These are phyloP conservation scores for Lampropteryx suffumata DNA, from an alignment of 2,888 invertebrate species.

Conservation along the genomic window DNA sequence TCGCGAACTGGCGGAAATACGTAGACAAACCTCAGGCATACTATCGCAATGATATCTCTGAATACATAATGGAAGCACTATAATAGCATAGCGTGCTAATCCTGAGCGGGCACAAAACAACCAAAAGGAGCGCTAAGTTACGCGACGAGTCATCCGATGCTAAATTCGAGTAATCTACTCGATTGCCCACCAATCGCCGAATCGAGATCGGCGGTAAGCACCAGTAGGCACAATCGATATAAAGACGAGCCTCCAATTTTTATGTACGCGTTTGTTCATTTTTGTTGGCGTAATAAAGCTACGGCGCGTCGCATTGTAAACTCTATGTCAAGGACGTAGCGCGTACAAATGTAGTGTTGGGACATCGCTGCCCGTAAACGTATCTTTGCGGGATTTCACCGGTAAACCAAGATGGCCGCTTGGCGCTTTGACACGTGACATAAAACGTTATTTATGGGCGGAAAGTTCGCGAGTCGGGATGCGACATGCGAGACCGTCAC, in stretches of 20 bases:
- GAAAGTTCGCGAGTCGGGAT: slow-evolving; percentile 75
- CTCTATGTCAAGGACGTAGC: slow-evolving; percentile 57
- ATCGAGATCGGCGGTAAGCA: slow-evolving; percentile 78
- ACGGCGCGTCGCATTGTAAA: slow-evolving; percentile 44
- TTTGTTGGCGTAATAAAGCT: slow-evolving; percentile 37
- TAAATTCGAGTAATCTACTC: slow-evolving; percentile 61
- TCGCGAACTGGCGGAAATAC: not conserved
- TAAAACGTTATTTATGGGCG: slow-evolving; percentile 75
- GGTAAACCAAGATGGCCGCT: slow-evolving; percentile 70
- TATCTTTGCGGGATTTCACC: slow-evolving; percentile 55
- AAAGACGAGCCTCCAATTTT: slow-evolving; percentile 65
- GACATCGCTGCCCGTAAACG: slow-evolving; percentile 40
- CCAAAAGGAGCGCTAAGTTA: slow-evolving; percentile 41
- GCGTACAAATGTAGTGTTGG: slow-evolving; percentile 44
- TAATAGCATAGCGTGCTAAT: slow-evolving; percentile 33
- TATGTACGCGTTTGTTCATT: slow-evolving; percentile 49
- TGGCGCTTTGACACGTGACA: slow-evolving; percentile 70
- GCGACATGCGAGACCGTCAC: slow-evolving; percentile 76
- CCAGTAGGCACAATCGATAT: slow-evolving; percentile 81
- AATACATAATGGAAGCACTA: slow-evolving; percentile 25
- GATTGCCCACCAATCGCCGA: slow-evolving; percentile 65
- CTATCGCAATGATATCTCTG: slow-evolving; percentile 12
- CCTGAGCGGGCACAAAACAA: slow-evolving; percentile 36
- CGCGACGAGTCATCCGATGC: slow-evolving; percentile 43
- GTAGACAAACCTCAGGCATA: slow-evolving; percentile 7